Conservation (phyloP, 2,797 vertebrate species). For the Setipinna tenuifilis region DNA sequence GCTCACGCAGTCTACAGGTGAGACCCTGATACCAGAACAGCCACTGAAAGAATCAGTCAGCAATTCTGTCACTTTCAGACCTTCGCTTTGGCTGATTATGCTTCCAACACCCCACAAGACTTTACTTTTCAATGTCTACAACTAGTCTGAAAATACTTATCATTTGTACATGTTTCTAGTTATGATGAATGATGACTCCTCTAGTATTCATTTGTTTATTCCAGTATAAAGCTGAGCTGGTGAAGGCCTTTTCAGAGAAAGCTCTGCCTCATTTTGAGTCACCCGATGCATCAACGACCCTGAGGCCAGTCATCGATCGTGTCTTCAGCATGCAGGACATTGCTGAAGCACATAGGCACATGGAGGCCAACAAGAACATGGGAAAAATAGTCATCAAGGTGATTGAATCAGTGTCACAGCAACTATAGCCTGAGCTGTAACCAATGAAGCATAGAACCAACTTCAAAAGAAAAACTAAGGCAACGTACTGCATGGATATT, state of each 20-base stretch:
- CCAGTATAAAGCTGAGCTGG: conserved; percentile 84
- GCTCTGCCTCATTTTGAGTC: conserved; percentile 75
- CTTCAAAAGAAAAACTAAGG: too few species aligned
- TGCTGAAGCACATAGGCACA: conserved; percentile 76
- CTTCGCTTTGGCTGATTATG: neutral
- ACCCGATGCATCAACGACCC: conserved; percentile 42
- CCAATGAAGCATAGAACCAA: too few species aligned
- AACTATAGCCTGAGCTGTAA: too few species aligned
- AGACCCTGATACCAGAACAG: conserved; percentile 23
- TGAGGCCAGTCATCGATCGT: conserved; percentile 78
- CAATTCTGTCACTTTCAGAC: neutral
- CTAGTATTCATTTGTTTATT: conserved; percentile 13
- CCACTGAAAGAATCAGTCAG: neutral
- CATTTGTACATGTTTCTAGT: neutral
- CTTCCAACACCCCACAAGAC: neutral
- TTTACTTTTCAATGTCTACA: neutral
- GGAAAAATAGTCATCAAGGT: conserved; percentile 82
- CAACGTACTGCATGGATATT: too few species aligned
- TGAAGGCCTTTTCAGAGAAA: conserved; percentile 73
- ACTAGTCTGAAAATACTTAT: neutral
- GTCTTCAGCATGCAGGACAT: conserved; percentile 72
- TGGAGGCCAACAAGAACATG: conserved; percentile 81
- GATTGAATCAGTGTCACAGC: neutral
- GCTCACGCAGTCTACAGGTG: conserved; percentile 76
- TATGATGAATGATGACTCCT: neutral